Base-by-base conservation (phyloP, 2,888 invertebrate species). In the Habroteleia sp. region DNA sequence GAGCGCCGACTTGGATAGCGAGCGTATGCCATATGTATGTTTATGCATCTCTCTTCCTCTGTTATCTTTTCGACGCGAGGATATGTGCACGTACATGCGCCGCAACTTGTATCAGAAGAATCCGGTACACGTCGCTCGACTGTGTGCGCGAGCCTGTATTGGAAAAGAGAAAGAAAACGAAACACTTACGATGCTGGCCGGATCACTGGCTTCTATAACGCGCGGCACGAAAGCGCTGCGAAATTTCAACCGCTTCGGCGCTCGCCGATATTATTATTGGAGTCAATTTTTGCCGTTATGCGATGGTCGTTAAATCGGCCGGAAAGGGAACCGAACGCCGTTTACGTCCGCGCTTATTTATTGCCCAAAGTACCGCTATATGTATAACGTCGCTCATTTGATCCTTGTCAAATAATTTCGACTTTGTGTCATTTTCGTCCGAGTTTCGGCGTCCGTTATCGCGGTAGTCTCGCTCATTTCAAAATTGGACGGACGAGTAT, bases 101-200 rank as follows among this genome's bases (percentile, higher is more conserved):
- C 11, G 46, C 35, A 60, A 46, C n/a, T n/a, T 20, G 23, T 46
- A 27, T n/a, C 35, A 27, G 27, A 44, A 1, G 46, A 60, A 60
- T 46, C 60, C 60, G 60, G 60, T 60, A 60, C 44, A 37, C 16
- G 7, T 6, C 5, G 29, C 27, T 5, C n/a, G 13, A 6, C 2
- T 31, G 29, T 56, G 54, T 6, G 7, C n/a, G 33, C 10, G 29
- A 8, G 56, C n/a, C 14, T 29, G 42, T 25, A 35, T 44, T 35
- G 44, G 16, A 58, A 44, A 44, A 35, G 41, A 46, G 27, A 27
- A 60, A 44, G 60, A 46, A 46, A 60, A 37, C 60, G 46, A 37
- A 46, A 60, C 25, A 39, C 37, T 46, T 20, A 11, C 46, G 23
- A 33, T 23, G 37, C 25, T 25, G 58, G 33, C 14, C 44, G 25